Evolutionary conservation across 53 echinoderm and acorn worm species (phyloP).

Genomic region (Antedon mediterranea): DNA sequence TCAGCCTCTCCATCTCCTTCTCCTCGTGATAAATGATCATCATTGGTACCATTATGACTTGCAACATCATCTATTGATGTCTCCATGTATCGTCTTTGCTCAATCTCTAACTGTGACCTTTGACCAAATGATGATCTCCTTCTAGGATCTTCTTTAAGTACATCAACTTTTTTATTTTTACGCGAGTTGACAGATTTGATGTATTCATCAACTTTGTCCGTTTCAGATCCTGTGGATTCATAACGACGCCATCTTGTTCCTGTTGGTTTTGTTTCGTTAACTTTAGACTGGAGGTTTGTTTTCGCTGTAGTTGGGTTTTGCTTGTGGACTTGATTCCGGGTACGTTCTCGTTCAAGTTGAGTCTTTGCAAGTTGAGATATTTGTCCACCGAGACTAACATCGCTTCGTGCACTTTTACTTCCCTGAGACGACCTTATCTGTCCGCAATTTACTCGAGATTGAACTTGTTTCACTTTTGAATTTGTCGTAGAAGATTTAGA

Average conservation of each 20-base stretch:
- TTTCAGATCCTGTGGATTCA: background rate
- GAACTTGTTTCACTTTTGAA: conserved; percentile 4
- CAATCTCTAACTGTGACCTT: background rate
- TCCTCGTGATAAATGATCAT: background rate
- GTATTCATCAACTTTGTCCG: background rate
- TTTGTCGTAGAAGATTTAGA: conserved; percentile 2
- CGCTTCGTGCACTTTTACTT: conserved; percentile 13
- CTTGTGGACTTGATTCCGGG: background rate
- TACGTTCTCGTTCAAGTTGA: conserved; percentile 4
- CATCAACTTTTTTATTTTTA: background rate
- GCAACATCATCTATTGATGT: background rate
- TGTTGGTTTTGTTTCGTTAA: background rate
- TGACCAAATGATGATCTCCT: background rate
- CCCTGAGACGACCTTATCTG: conserved; percentile 11
- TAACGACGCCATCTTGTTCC: background rate
- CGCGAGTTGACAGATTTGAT: background rate
- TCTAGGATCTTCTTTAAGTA: background rate
- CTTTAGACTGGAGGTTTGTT: conserved; percentile 1
- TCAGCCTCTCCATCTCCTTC: background rate
- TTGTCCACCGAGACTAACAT: conserved; percentile 28
- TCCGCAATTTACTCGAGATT: conserved; percentile 9
- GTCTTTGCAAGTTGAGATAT: conserved; percentile 11
- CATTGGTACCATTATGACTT: background rate
- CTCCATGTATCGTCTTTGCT: background rate
- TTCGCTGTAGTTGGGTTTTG: conserved; percentile 7